A percentile compares a stretch with the other conserved stretches of the same genome.
Conservation (phyloP, 2,113 vertebrate species). For the Oceanites oceanicus region DNA sequence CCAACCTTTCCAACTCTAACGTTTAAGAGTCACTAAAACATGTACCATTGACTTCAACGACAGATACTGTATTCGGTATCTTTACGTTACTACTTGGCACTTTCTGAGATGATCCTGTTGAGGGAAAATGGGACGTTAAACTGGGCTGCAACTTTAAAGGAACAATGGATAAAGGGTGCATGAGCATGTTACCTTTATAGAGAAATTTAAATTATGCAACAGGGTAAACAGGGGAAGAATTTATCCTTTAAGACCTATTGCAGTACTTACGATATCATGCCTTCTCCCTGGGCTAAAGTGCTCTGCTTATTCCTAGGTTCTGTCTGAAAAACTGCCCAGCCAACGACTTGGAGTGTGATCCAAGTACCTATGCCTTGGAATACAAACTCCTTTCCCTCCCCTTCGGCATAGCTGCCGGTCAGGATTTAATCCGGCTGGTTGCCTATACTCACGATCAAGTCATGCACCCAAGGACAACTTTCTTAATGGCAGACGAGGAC, state of each 20-base stretch:
- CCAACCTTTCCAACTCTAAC: not conserved
- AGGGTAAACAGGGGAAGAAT: not conserved
- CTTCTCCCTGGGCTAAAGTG: not conserved
- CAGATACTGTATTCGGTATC: rapidly evolving
- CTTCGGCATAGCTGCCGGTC: slow-evolving; percentile 91
- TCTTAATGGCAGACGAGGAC: slow-evolving; percentile 84
- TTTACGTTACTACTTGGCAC: not conserved
- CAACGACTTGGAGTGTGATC: slow-evolving; percentile 91
- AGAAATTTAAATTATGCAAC: not conserved
- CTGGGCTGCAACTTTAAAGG: not conserved
- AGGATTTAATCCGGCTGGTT: slow-evolving; percentile 94
- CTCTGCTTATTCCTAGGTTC: slow-evolving; percentile 77
- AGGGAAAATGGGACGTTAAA: not conserved
- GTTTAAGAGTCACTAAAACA: not conserved
- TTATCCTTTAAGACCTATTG: not conserved
- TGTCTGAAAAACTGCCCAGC: slow-evolving; percentile 91
- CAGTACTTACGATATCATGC: not conserved
- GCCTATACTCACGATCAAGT: slow-evolving; percentile 95
- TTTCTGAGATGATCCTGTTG: not conserved
- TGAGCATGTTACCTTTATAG: not conserved
- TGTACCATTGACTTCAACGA: rapidly evolving
- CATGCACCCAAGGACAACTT: slow-evolving; percentile 91
- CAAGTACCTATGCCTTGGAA: slow-evolving; percentile 91
- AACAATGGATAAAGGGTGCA: not conserved
- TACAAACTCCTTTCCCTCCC: slow-evolving; percentile 97